Evolutionary conservation across 2,888 invertebrate species (phyloP), one percentile per base, ranked within the genome.

Genomic region (Aproaerema taeniolella): DNA sequence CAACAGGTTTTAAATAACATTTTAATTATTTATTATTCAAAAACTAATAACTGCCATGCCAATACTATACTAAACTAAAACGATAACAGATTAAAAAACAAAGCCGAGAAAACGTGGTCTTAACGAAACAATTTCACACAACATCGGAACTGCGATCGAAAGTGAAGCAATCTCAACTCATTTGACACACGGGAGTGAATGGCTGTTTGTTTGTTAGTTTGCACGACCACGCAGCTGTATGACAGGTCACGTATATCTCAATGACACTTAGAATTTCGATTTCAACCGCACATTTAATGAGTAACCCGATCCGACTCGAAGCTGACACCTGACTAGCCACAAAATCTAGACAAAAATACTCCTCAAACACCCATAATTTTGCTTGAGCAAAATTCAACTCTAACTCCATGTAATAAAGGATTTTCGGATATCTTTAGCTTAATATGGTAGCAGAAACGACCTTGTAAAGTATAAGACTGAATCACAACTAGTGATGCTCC

Each of bases 391-490:
- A 13, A 14, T 16, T 8, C 4, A 34, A 12, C 11, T 6, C 25
- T 14, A 34, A 34, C 34, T 34, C 10, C 25, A 34, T 9, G 2
- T 13, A 10, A 13, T 9, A 5, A 10, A 25, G n/a, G n/a, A n/a
- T 5, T n/a, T 25, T 14, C 13, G 25, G 34, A 25, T 10, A 14
- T 34, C 7, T 20, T 34, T 12, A 2, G 14, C 10, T 12, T 11
- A 10, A 25, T 34, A 25, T 9, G 25, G 12, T 14, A 25, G 34
- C 24, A 34, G 39, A 44, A 52, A 50, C 50, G 64, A 51, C 66
- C 60, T 61, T 61, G 58, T 47, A 36, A 41, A 42, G 46, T 43
- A n/a, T n/a, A 53, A 58, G n/a, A 56, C 64, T 65, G 68, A 69
- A 66, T 66, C 65, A 63, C 9, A 25, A 25, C 25, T 34, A 34